These are phyloP conservation scores for Encarsia formosa DNA, from an alignment of 2,888 invertebrate genomes.

Conservation along the genomic window DNA sequence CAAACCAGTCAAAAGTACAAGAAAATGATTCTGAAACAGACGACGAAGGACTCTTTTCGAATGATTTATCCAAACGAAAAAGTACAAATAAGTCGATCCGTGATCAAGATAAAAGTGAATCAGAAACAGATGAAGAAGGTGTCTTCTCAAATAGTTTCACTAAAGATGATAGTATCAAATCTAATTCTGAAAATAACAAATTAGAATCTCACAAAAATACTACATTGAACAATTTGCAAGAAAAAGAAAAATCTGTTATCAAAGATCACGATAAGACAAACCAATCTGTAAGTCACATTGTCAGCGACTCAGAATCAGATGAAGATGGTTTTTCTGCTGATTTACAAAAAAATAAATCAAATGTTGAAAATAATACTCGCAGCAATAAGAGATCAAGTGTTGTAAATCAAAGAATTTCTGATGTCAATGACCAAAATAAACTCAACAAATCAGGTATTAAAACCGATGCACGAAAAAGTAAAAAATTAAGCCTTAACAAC, in stretches of 20 bases:
- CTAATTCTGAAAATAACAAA: background rate
- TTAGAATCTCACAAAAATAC: too few relatives aligned
- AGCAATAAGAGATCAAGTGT: background rate
- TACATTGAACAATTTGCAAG: too few relatives aligned
- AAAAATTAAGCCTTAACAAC: too few relatives aligned
- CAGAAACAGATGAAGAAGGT: conserved; percentile 25
- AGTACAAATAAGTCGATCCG: conserved; percentile 4
- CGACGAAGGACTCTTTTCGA: conserved; percentile 24
- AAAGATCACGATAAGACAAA: too few relatives aligned
- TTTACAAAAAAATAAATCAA: too few relatives aligned
- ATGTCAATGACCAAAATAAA: too few relatives aligned
- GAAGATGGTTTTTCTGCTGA: too few relatives aligned
- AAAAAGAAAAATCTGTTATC: too few relatives aligned
- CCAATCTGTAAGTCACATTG: background rate
- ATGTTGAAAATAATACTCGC: background rate
- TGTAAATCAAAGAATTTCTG: too few relatives aligned
- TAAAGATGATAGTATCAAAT: background rate
- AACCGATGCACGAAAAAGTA: too few relatives aligned
- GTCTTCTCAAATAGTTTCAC: conserved; percentile 4
- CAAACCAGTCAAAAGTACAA: background rate
- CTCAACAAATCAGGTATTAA: too few relatives aligned
- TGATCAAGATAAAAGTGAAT: conserved; percentile 3
- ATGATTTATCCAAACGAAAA: background rate
- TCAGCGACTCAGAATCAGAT: background rate
- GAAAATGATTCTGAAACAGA: conserved; percentile 23